Percentiles rank a stretch among this genome's conserved stretches.
phyloP scores from a whole-genome alignment of 2,888 invertebrate species.

The Leptothorax acervorum region DNA sequence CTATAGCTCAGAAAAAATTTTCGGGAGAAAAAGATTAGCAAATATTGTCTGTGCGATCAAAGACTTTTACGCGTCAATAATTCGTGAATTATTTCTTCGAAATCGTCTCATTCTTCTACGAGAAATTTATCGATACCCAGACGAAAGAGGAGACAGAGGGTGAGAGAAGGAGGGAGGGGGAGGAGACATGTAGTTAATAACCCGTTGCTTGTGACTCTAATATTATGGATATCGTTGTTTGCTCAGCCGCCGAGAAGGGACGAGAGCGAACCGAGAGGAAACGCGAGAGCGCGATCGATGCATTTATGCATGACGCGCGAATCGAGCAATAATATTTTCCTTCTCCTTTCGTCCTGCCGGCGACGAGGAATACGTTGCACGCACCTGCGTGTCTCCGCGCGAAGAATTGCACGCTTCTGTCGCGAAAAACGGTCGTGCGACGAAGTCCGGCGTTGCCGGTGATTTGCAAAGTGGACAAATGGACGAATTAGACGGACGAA shows the following conservation, averaged over 20 bases:
- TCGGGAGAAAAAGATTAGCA: not conserved
- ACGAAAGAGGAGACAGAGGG: not conserved
- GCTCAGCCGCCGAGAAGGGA: constrained; percentile 79
- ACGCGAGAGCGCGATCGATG: constrained; percentile 69
- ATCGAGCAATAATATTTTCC: constrained; percentile 84
- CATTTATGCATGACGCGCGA: constrained; percentile 77
- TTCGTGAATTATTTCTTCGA: not conserved
- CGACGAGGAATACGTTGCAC: constrained; percentile 67
- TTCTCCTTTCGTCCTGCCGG: constrained; percentile 74
- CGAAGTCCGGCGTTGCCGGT: not conserved
- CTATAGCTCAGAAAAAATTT: not conserved
- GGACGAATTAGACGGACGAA: not conserved
- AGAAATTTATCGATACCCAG: constrained; percentile 11
- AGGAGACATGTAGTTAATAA: constrained; percentile 67
- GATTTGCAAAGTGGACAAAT: constrained; percentile 13
- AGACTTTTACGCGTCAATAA: not conserved
- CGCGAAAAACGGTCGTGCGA: not conserved
- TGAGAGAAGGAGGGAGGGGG: not conserved
- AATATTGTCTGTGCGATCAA: not conserved
- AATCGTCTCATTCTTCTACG: not conserved
- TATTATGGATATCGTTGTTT: constrained; percentile 84
- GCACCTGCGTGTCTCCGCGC: not conserved
- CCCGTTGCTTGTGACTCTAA: constrained; percentile 79
- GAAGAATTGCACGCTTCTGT: constrained; percentile 2
- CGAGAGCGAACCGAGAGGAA: constrained; percentile 67